Conservation (phyloP, 2,888 invertebrate species). For the Villa cingulata region DNA sequence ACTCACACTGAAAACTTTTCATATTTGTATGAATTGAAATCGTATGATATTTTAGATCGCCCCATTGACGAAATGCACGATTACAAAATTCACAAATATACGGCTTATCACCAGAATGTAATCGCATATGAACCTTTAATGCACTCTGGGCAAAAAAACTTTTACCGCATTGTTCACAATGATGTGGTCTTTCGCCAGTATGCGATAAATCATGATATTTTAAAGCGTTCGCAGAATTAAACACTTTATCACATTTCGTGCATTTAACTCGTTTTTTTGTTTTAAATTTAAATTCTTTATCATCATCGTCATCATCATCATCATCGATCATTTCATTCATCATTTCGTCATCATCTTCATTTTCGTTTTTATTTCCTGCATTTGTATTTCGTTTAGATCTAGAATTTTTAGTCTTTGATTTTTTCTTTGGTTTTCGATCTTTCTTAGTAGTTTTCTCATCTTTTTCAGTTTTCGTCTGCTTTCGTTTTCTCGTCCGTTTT, state of each 20-base stretch:
- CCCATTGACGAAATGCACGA: slow-evolving; percentile 72
- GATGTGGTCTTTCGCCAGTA: slow-evolving; percentile 60
- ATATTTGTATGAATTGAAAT: slow-evolving; percentile 68
- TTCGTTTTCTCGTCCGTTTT: too few relatives aligned
- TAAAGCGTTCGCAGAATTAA: slow-evolving; percentile 69
- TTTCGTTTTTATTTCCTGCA: background rate
- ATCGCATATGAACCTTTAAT: slow-evolving; percentile 64
- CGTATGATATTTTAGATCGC: slow-evolving; percentile 75
- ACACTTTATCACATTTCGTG: slow-evolving; percentile 50
- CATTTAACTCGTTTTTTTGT: slow-evolving; percentile 20
- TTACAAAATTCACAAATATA: slow-evolving; percentile 67
- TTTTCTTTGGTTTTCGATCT: background rate
- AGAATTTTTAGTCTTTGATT: too few relatives aligned
- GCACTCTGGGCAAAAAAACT: slow-evolving; percentile 72
- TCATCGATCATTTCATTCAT: too few relatives aligned
- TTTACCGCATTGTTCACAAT: slow-evolving; percentile 68
- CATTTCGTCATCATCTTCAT: background rate
- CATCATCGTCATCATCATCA: background rate
- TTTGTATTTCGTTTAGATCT: background rate
- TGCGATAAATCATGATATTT: slow-evolving; percentile 73
- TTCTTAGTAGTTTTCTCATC: background rate
- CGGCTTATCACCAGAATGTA: slow-evolving; percentile 75
- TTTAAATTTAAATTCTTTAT: slow-evolving; percentile 6
- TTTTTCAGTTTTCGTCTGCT: background rate
- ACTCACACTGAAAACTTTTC: slow-evolving; percentile 77